Base-by-base conservation (phyloP, 2,113 vertebrate species). In the Labeo catla region DNA sequence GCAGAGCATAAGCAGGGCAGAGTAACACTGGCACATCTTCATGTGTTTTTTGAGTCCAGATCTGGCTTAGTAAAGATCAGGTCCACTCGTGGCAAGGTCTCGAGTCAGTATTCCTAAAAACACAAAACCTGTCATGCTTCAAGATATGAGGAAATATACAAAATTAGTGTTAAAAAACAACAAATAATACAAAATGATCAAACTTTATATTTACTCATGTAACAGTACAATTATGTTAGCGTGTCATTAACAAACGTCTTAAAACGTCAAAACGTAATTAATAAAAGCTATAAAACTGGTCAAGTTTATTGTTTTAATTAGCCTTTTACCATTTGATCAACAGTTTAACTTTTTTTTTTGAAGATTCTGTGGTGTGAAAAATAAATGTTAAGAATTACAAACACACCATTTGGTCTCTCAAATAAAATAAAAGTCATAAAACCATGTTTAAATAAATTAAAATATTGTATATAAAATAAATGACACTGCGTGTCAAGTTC, bases 21-120 rank as follows among this genome's bases (percentile, higher is more conserved):
- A 73, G 70, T 86, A 78, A 65, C 82, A 66, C 81, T 88, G 86
- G 19, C 78, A 68, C 89, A 90, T 90, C 82, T 86, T 82, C 15
- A 39, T 23, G 43, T 13, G 8, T 34, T 49, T 81, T 81, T n/a
- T 47, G n/a, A 84, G 34, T 84, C 76, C 45, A 76, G 68, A 73
- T 36, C 36, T 4, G 50, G 19, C 1, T 45, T 81, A 36, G 11
- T 61, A 61, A 72, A 87, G 76, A 28, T 45, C 77, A 81, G 68
- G 21, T 87, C 73, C 81, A 45, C 45, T 76, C 47, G 50, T 59
- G 54, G 66, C 47, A 3, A 16, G 43, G 77, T 57, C 50, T 47
- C 28, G 36, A 11, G 52, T 84, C 76, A 84, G 59, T 45, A 72
- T 86, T 81, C n/a, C 72, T 76, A 39, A 43, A 59, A 65, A 63